Conservation (phyloP, 2,113 vertebrate genomes). For the Craseonycteris thonglongyai region DNA sequence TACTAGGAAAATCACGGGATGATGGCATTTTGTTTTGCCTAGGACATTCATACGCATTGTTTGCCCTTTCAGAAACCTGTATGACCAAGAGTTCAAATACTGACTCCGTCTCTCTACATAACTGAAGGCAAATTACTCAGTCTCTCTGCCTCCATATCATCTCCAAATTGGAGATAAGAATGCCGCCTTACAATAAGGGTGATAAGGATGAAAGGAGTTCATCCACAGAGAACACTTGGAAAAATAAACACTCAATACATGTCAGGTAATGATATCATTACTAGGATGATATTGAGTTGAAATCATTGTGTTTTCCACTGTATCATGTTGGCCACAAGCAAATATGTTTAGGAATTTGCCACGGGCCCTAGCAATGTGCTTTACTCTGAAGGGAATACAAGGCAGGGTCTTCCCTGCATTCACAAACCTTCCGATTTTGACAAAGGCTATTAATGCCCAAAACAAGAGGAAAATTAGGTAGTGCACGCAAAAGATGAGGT, state of each 20-base stretch:
- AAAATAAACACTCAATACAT: neutral
- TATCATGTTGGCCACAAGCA: neutral
- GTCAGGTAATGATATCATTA: neutral
- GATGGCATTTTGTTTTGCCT: neutral
- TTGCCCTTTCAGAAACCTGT: neutral
- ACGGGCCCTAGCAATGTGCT: neutral
- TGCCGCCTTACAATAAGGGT: neutral
- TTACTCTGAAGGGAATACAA: rapidly evolving
- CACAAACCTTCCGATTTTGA: neutral
- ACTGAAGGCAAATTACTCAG: neutral
- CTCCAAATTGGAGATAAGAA: neutral
- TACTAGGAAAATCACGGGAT: neutral
- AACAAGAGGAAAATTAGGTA: neutral
- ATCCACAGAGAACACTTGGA: rapidly evolving
- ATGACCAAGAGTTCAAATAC: neutral
- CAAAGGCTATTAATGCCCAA: neutral
- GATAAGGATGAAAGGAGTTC: neutral
- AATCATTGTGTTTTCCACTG: neutral
- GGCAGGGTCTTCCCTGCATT: no score
- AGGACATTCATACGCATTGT: neutral
- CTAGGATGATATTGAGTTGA: neutral
- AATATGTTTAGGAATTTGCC: neutral
- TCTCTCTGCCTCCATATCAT: neutral
- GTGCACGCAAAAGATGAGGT: no score
- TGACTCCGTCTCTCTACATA: neutral